phyloP scores from a whole-genome alignment of 2,113 vertebrate species.

The Entelurus aequoreus region DNA sequence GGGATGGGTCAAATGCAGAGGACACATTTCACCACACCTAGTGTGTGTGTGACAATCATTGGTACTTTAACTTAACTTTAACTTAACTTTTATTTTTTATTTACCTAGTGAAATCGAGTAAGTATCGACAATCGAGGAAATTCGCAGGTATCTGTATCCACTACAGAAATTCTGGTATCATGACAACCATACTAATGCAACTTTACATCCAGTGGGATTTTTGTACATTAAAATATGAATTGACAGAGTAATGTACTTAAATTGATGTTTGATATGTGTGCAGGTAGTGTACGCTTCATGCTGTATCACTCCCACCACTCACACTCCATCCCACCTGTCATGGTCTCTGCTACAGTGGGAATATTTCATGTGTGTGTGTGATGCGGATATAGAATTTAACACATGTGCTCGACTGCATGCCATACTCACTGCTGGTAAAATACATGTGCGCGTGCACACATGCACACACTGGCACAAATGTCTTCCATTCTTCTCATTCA shows the following conservation, averaged over 20 bases:
- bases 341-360: constrained; percentile 17
- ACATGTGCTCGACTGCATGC: constrained; percentile 39
- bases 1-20: no score
- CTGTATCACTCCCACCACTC: background rate
- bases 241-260: background rate
- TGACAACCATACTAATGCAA: no score
- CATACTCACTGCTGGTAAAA: constrained; percentile 11
- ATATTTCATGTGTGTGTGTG: constrained; percentile 16
- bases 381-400: constrained; percentile 26
- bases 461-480: constrained; percentile 4
- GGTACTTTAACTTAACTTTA: no score
- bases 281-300: constrained; percentile 20
- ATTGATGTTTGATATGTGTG: constrained; percentile 8
- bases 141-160: no score
- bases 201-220: no score
- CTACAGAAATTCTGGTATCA: no score
- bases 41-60: no score
- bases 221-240: no score
- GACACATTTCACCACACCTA: no score
- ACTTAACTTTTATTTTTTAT: no score
- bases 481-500: constrained; percentile 14
- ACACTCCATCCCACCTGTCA: constrained; percentile 6
- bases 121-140: no score
- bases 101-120: no score
- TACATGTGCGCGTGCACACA: background rate